Base-by-base conservation (phyloP, 2,888 invertebrate species). In the Phortica okadai region DNA sequence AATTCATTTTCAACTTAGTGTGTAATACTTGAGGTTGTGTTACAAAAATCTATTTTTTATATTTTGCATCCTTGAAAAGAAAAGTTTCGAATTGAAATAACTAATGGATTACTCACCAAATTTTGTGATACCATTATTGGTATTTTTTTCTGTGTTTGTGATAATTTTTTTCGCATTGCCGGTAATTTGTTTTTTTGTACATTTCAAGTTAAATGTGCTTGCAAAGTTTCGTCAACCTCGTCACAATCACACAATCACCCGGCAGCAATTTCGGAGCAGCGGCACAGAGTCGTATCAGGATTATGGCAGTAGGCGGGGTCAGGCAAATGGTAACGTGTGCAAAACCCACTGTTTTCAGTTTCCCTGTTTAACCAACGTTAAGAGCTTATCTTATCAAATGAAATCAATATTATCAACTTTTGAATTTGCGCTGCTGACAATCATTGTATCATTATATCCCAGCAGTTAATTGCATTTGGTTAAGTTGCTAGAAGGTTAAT, bases 171-270 rank as follows among this genome's bases (percentile, higher is more conserved):
- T 83, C 0, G 42, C 25, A 11, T 10, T 88, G 42, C 87, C 88
- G 2, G 25, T 87, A 5, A n/a, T 86, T n/a, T 89, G 89, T 76
- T 88, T 81, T 59, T 82, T 76, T 79, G 82, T 88, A 59, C 88
- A 86, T 56, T 70, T 89, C 33, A 81, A 83, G 75, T 87, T 76
- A 74, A 80, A 79, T 73, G 81, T 82, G 7, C 78, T 88, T 62
- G 81, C 81, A 5, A 88, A 81, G 78, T 77, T 89, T 42, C 33
- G 70, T 7, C 44, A 70, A 33, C 59, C 45, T 11, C 69, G 64
- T 33, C 41, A 11, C 10, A 50, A 14, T 50, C 10, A 6, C 50
- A 6, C 6, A 6, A 45, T 2, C 50, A 50, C 50, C 0, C 8
- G 6, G 50, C 50, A 14, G 6, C 50, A 6, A 8, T 11, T 14